Conservation (phyloP, 2,888 invertebrate genomes). For the Argyresthia goedartella region DNA sequence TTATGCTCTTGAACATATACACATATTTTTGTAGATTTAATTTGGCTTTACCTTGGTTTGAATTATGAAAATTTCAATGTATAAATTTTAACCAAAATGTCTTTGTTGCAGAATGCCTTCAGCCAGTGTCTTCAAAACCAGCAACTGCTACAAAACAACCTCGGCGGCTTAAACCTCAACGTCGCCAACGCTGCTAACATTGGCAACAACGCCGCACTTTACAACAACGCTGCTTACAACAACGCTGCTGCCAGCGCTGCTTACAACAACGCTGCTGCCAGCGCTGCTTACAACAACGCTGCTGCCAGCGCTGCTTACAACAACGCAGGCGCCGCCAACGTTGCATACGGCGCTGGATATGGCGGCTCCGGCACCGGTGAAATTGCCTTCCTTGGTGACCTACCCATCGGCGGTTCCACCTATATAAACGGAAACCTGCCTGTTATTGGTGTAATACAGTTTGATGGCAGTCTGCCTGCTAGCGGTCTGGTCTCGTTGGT, state of each 20-base stretch:
- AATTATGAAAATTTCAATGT: neutral
- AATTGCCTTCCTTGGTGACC: slow-evolving; percentile 19
- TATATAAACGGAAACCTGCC: slow-evolving; percentile 24
- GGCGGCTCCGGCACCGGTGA: slow-evolving; percentile 21
- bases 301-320: neutral
- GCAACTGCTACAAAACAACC: neutral
- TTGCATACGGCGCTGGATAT: slow-evolving; percentile 10
- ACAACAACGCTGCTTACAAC: neutral
- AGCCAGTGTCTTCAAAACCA: slow-evolving; percentile 1
- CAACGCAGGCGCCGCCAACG: neutral
- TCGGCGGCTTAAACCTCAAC: neutral
- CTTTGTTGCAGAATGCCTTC: slow-evolving; percentile 2
- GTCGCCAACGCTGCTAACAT: neutral
- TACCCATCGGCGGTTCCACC: slow-evolving; percentile 22
- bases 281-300: neutral
- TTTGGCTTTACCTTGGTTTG: neutral
- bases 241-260: neutral
- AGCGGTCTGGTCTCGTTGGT: slow-evolving; percentile 22
- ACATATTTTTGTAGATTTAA: too few species aligned
- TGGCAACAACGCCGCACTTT: neutral
- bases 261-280: neutral
- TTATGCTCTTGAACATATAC: too few species aligned
- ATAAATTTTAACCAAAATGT: neutral
- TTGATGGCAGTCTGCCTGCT: slow-evolving; percentile 22
- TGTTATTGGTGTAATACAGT: slow-evolving; percentile 23